A percentile compares a stretch with the other conserved stretches of the same genome.
These are phyloP conservation scores for Dermolepida albohirtum DNA, from an alignment of 2,888 invertebrate genomes.

Conservation along the genomic window DNA sequence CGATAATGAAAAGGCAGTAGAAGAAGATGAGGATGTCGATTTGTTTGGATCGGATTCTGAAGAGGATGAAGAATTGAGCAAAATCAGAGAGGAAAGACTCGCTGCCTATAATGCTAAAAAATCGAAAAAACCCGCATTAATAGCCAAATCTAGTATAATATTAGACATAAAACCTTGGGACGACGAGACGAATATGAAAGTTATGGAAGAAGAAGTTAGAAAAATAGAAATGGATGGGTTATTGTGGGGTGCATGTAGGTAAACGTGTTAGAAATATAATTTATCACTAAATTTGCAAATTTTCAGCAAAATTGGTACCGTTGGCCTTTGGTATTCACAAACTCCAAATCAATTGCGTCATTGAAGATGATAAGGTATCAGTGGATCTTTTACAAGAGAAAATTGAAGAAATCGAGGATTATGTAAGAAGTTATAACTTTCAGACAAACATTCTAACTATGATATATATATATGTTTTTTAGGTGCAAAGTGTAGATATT, in stretches of 20 bases:
- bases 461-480: conserved; percentile 56
- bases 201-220: conserved; percentile 84
- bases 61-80: conserved; percentile 79
- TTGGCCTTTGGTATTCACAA: conserved; percentile 94
- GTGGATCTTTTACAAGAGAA: conserved; percentile 89
- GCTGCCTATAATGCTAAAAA: conserved; percentile 93
- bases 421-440: conserved; percentile 67
- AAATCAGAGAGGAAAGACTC: conserved; percentile 84
- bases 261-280: neutral
- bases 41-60: conserved; percentile 86
- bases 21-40: conserved; percentile 81
- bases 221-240: conserved; percentile 86
- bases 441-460: neutral
- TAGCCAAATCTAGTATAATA: conserved; percentile 95
- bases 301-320: conserved; percentile 85
- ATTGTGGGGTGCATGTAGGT: conserved; percentile 86
- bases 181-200: conserved; percentile 93
- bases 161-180: conserved; percentile 95
- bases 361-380: conserved; percentile 96
- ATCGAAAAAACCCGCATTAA: conserved; percentile 87
- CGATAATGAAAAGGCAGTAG: conserved; percentile 65
- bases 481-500: conserved; percentile 92
- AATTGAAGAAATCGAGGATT: conserved; percentile 86
- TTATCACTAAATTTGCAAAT: conserved; percentile 42
- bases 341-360: conserved; percentile 90